These are phyloP conservation scores for Brienomyrus longianalis DNA, from an alignment of 2,113 vertebrate species.

Conservation along the genomic window DNA sequence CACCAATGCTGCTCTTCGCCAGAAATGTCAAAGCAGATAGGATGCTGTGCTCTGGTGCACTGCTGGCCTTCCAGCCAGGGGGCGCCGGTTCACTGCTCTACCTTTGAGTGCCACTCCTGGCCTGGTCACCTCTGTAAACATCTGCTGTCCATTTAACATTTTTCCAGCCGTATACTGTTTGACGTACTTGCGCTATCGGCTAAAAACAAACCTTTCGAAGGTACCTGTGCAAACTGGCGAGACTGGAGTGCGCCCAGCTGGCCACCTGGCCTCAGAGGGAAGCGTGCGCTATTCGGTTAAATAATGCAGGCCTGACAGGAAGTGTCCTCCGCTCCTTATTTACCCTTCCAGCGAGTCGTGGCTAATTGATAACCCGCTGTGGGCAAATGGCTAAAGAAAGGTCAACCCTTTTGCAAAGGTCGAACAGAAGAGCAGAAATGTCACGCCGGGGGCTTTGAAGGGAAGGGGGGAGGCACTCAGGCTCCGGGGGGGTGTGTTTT, in stretches of 20 bases:
- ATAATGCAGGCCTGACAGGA: background rate
- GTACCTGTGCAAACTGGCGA: background rate
- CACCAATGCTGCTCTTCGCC: background rate
- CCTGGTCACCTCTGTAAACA: background rate
- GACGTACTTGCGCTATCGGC: background rate
- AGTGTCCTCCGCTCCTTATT: slow-evolving; percentile 9
- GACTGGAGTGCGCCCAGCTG: background rate
- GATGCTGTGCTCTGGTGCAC: background rate
- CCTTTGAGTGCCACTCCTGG: background rate
- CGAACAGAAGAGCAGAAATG: slow-evolving; percentile 37
- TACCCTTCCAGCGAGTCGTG: slow-evolving; percentile 12
- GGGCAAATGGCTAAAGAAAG: slow-evolving; percentile 45
- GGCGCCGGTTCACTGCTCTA: background rate
- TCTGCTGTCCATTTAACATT: background rate
- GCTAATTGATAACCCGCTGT: slow-evolving; percentile 43
- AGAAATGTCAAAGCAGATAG: background rate
- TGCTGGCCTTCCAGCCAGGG: background rate
- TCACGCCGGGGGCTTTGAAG: slow-evolving; percentile 32
- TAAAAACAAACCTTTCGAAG: background rate
- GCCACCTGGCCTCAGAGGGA: background rate
- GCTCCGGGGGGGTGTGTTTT: slow-evolving; percentile 4
- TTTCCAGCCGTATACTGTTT: background rate
- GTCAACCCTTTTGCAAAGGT: slow-evolving; percentile 40
- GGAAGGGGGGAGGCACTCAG: slow-evolving; percentile 8
- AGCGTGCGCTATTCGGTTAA: background rate